phyloP scores from a whole-genome alignment of 2,113 vertebrate species.

The Phoenicopterus ruber region DNA sequence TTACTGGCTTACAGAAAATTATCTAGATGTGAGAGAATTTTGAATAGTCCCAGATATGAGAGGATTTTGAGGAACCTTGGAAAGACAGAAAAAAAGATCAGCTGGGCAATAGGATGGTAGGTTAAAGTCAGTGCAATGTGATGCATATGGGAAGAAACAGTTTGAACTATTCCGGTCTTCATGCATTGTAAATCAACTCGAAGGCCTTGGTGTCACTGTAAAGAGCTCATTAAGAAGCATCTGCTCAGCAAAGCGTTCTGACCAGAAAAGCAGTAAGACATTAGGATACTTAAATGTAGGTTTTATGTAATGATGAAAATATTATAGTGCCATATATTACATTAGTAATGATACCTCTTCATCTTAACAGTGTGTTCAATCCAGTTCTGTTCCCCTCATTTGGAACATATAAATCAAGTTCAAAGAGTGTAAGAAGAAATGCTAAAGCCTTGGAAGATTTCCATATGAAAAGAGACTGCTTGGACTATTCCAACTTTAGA shows the following conservation, averaged over 20 bases:
- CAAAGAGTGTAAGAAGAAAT: not conserved
- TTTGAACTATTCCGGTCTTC: not conserved
- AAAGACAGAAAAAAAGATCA: not conserved
- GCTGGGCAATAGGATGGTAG: not conserved
- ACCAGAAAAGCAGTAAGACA: not conserved
- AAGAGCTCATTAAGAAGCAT: slow-evolving; percentile 38
- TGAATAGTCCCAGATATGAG: not conserved
- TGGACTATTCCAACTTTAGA: not conserved
- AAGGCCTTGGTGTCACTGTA: not conserved
- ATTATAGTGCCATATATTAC: not conserved
- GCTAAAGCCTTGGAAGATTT: slow-evolving; percentile 15
- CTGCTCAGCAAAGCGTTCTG: not conserved
- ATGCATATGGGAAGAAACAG: not conserved
- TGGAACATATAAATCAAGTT: slow-evolving; percentile 5
- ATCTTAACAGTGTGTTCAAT: not conserved
- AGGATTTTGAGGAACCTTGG: not conserved
- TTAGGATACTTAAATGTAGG: not conserved
- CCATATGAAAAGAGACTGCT: not conserved
- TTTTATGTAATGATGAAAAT: not conserved
- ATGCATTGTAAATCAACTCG: slow-evolving; percentile 21
- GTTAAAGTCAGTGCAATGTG: not conserved
- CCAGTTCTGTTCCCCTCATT: not conserved
- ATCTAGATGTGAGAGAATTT: not conserved
- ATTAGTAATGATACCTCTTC: not conserved
- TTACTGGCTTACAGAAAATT: not conserved